Conservation (phyloP, 2,113 vertebrate species). For the Alaudala cheleensis region DNA sequence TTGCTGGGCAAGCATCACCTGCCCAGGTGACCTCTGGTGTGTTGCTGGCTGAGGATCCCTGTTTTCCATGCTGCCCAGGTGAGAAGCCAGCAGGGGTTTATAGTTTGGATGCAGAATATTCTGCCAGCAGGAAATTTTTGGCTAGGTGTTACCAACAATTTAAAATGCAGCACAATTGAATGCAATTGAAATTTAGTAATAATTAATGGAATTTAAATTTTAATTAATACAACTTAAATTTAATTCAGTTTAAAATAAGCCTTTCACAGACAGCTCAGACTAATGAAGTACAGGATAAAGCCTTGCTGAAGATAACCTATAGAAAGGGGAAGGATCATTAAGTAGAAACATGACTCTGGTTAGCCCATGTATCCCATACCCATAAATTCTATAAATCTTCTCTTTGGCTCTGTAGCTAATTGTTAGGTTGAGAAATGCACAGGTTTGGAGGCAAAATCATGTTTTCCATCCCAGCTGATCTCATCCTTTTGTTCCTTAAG, state of each 20-base stretch:
- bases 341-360: not conserved
- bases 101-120: not conserved
- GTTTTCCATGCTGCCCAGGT: not conserved
- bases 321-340: not conserved
- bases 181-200: not conserved
- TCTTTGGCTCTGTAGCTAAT: not conserved
- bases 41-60: not conserved
- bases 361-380: not conserved
- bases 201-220: not conserved
- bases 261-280: conserved; percentile 40
- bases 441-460: conserved; percentile 48
- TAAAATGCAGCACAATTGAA: not conserved
- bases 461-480: conserved; percentile 53
- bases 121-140: not conserved
- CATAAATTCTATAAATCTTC: not conserved
- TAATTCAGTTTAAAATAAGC: conserved; percentile 36
- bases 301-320: conserved; percentile 27
- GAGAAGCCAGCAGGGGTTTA: not conserved
- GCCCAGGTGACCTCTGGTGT: not conserved
- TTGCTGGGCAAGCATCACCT: not conserved
- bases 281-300: conserved; percentile 33
- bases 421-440: not conserved
- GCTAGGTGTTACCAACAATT: not conserved
- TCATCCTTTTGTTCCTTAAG: conserved; percentile 68
- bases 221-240: not conserved